These are phyloP conservation scores for Trachops cirrhosus DNA, from an alignment of 2,797 vertebrate species.

Conservation along the genomic window DNA sequence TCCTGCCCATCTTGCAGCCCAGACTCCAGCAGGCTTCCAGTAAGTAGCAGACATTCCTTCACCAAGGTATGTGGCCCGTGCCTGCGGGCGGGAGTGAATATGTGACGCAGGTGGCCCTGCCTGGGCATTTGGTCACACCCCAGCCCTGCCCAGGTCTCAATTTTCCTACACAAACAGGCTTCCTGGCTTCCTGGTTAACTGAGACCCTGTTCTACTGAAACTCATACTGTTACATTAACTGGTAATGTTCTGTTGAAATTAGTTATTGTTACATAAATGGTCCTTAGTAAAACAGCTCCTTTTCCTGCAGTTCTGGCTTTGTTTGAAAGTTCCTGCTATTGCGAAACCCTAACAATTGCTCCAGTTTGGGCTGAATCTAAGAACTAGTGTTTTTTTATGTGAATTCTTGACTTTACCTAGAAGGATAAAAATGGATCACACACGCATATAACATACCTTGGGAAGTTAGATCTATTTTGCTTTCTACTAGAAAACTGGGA, in stretches of 20 bases:
- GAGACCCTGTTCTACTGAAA: not conserved
- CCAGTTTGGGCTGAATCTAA: not conserved
- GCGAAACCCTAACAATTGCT: not conserved
- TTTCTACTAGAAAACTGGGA: not conserved
- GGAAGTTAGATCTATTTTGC: not conserved
- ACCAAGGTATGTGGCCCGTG: not conserved
- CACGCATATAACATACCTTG: not conserved
- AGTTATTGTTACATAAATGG: not conserved
- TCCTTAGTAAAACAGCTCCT: not conserved
- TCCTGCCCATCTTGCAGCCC: not conserved
- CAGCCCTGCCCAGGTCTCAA: not conserved
- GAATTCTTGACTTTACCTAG: not conserved
- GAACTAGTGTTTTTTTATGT: not conserved
- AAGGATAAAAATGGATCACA: not conserved
- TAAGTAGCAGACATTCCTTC: not conserved
- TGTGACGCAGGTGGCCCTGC: accelerated
- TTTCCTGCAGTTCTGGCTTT: not conserved
- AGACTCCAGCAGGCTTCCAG: not conserved
- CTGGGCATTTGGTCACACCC: not conserved
- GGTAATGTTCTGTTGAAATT: not conserved
- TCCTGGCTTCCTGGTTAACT: not conserved
- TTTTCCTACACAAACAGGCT: not conserved
- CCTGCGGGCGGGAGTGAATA: accelerated
- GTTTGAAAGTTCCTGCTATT: not conserved
- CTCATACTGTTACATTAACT: not conserved